A percentile compares a stretch with the other conserved stretches of the same genome.
Conservation (phyloP, 2,888 invertebrate genomes). For the Ornithoptera alexandrae region DNA sequence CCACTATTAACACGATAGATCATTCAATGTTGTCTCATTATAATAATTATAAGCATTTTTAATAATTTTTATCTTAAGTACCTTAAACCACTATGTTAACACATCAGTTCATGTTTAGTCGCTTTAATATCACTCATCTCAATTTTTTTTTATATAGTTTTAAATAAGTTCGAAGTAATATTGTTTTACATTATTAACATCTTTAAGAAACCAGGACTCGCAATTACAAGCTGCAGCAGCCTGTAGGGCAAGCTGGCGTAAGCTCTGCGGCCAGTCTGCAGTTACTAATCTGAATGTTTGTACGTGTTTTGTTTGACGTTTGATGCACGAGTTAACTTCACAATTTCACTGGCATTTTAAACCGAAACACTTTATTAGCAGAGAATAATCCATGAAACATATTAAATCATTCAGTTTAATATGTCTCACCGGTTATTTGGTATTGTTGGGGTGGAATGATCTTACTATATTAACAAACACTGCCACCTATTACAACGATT, state of each 20-base stretch:
- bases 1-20: neutral
- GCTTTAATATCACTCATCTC: neutral
- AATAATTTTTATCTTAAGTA: too few relatives aligned
- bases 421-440: neutral
- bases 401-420: neutral
- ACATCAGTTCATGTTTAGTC: neutral
- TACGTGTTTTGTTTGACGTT: neutral
- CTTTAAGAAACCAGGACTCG: neutral
- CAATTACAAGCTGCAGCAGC: neutral
- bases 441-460: constrained; percentile 1
- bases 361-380: neutral
- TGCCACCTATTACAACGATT: neutral
- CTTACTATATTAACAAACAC: neutral
- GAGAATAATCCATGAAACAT: neutral
- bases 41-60: neutral
- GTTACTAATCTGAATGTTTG: neutral
- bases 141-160: neutral
- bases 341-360: neutral
- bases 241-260: neutral
- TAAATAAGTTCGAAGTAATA: too few relatives aligned
- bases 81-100: neutral
- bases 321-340: constrained; percentile 1
- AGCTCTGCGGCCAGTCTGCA: neutral
- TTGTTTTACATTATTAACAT: neutral
- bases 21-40: neutral